A percentile compares a stretch with the other conserved stretches of the same genome.
Conservation (phyloP, 2,888 invertebrate species). For the Leistus spinibarbis region DNA sequence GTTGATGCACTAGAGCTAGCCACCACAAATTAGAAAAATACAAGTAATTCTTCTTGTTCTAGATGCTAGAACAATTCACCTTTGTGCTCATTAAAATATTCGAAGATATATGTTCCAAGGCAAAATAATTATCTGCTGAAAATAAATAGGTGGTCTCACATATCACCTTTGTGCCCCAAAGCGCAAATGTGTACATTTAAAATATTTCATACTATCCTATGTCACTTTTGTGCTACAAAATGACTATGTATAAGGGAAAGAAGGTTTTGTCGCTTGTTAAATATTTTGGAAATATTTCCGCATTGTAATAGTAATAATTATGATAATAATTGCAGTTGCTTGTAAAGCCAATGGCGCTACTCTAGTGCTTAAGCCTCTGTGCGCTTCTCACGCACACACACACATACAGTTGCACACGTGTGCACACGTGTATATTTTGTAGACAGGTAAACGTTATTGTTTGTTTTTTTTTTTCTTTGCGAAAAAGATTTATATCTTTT, state of each 20-base stretch:
- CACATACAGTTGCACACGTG: background rate
- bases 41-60: background rate
- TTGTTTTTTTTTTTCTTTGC: no score
- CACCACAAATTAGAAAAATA: background rate
- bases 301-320: background rate
- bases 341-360: background rate
- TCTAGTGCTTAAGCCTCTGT: background rate
- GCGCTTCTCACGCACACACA: background rate
- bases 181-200: no score
- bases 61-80: background rate
- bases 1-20: background rate
- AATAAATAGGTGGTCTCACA: no score
- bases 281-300: background rate
- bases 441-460: no score
- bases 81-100: background rate
- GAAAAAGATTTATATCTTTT: background rate
- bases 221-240: no score
- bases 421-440: background rate
- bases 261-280: no score
- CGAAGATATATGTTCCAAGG: background rate
- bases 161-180: no score
- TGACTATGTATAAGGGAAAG: no score
- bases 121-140: no score
- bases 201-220: no score
- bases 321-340: background rate